Conservation (phyloP, 1,140 invertebrate species). For the Vanessa tameamea region DNA sequence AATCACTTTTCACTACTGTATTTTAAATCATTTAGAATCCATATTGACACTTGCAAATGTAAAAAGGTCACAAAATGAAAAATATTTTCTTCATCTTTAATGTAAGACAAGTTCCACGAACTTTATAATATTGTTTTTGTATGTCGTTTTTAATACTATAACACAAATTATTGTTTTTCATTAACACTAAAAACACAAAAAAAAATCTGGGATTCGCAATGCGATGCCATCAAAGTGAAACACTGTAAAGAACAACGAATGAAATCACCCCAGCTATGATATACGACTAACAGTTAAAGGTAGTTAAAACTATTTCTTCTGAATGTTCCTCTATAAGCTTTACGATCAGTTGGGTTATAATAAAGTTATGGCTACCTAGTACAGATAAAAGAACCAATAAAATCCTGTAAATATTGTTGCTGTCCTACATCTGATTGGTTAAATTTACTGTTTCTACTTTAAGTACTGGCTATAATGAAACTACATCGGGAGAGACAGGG, state of each 20-base stretch:
- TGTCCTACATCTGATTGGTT: constrained; percentile 47
- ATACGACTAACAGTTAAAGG: constrained; percentile 53
- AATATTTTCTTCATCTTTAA: constrained; percentile 56
- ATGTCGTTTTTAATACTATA: constrained; percentile 24
- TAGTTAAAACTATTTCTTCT: constrained; percentile 52
- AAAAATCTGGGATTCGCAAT: constrained; percentile 44
- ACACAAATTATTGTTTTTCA: constrained; percentile 42
- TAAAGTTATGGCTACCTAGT: constrained; percentile 51
- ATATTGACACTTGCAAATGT: constrained; percentile 68
- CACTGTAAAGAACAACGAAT: constrained; percentile 65
- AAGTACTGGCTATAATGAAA: constrained; percentile 36
- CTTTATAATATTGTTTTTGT: constrained; percentile 27
- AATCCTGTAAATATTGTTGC: constrained; percentile 44
- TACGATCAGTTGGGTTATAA: constrained; percentile 56
- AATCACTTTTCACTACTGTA: constrained; percentile 53
- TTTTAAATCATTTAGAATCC: constrained; percentile 57
- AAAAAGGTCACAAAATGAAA: constrained; percentile 72
- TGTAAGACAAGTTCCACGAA: constrained; percentile 28
- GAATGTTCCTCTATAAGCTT: constrained; percentile 43
- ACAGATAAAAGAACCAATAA: constrained; percentile 56
- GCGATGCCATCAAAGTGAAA: constrained; percentile 64
- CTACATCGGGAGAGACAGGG: constrained; percentile 34
- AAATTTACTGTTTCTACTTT: constrained; percentile 43
- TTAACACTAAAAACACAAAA: constrained; percentile 46
- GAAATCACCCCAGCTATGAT: constrained; percentile 57